These are phyloP conservation scores for Phthorimaea operculella DNA, from an alignment of 1,140 invertebrate genomes.

Conservation along the genomic window DNA sequence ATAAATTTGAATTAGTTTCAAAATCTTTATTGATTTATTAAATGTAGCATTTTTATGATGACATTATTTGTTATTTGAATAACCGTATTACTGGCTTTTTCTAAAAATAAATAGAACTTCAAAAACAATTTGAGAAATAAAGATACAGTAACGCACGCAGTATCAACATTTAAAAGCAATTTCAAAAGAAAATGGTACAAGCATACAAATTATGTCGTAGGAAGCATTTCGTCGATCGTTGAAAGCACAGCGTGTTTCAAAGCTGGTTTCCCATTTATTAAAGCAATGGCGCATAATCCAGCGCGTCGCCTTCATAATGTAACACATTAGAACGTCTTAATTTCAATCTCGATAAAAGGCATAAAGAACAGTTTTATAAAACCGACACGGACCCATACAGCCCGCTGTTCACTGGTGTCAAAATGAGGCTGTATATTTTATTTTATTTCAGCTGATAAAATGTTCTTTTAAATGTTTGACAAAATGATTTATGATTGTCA, in stretches of 20 bases:
- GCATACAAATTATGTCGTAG: neutral
- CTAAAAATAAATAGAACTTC: neutral
- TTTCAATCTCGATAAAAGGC: slow-evolving; percentile 49
- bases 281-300: slow-evolving; percentile 17
- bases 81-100: neutral
- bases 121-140: neutral
- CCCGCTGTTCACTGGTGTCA: neutral
- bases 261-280: slow-evolving; percentile 10
- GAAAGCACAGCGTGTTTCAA: neutral
- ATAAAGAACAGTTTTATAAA: slow-evolving; percentile 48
- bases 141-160: neutral
- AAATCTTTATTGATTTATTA: neutral
- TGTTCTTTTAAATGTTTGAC: too few species aligned
- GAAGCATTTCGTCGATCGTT: neutral
- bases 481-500: too few species aligned
- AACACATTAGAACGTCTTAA: slow-evolving; percentile 47
- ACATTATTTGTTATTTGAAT: neutral
- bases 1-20: neutral
- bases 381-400: slow-evolving; percentile 13
- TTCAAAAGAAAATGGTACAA: neutral
- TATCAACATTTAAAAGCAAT: neutral
- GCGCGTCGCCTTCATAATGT: slow-evolving; percentile 17
- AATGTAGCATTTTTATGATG: neutral
- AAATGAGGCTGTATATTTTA: too few species aligned
- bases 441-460: too few species aligned